Conservation (phyloP, 2,797 vertebrate genomes). For the Characodon lateralis region DNA sequence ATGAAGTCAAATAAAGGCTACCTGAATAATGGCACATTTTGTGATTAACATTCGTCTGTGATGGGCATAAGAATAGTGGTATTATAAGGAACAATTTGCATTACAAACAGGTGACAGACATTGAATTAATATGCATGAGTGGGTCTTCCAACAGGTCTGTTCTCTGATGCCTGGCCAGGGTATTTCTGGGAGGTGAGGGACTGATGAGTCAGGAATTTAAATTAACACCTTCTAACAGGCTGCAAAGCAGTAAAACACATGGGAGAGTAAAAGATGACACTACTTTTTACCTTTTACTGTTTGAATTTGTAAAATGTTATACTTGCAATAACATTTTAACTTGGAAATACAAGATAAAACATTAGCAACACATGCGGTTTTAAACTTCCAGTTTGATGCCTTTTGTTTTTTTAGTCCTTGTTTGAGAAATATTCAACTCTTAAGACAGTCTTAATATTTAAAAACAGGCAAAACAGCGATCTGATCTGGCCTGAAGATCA, state of each 20-base stretch:
- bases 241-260: slow-evolving; percentile 14
- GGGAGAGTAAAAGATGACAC: slow-evolving; percentile 14
- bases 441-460: neutral
- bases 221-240: slow-evolving; percentile 28
- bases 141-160: slow-evolving; percentile 47
- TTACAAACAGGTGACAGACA: slow-evolving; percentile 70
- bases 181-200: slow-evolving; percentile 47
- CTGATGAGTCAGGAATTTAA: slow-evolving; percentile 64
- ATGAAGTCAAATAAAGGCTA: slow-evolving; percentile 66
- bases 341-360: too few species aligned
- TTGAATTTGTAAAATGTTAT: neutral
- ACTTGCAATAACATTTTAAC: neutral
- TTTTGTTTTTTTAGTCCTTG: neutral
- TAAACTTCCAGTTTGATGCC: neutral
- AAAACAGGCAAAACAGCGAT: neutral
- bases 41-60: slow-evolving; percentile 68
- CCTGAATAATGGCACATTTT: slow-evolving; percentile 61
- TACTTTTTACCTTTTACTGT: neutral
- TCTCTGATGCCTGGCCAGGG: slow-evolving; percentile 50
- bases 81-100: slow-evolving; percentile 71
- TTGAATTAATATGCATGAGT: slow-evolving; percentile 68
- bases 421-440: neutral
- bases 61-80: slow-evolving; percentile 59
- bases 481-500: neutral
- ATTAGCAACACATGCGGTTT: neutral